A percentile compares a stretch with the other conserved stretches of the same genome.
Evolutionary conservation across 2,113 vertebrate species (phyloP).

Genomic region (Gallinago paraguaiae): DNA sequence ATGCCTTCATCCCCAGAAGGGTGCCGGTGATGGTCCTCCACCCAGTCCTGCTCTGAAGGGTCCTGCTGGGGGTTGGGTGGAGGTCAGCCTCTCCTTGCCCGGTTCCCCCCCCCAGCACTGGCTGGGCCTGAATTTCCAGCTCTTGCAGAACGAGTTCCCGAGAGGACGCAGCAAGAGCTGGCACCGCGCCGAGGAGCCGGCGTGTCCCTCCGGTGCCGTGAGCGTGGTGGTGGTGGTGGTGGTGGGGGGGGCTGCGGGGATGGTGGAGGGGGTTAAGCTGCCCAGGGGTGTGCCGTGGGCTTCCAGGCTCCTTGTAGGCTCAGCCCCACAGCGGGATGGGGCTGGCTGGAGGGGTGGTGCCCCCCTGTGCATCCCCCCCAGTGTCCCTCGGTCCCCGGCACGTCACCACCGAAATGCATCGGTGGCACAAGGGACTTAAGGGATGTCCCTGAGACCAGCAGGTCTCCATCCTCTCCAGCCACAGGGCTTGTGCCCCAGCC

Average conservation of each 20-base stretch:
- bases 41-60: not conserved
- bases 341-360: not conserved
- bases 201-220: accelerated
- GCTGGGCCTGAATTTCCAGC: constrained; percentile 21
- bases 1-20: not conserved
- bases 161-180: not conserved
- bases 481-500: not conserved
- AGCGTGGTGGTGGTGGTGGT: accelerated
- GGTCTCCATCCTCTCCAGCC: not conserved
- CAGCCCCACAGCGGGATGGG: not conserved
- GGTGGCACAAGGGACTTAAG: not conserved
- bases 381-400: not conserved
- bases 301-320: not conserved
- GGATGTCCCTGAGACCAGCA: not conserved
- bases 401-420: not conserved
- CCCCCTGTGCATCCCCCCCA: not conserved
- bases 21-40: not conserved
- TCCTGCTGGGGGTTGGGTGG: not conserved
- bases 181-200: not conserved
- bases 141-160: not conserved
- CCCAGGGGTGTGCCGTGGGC: not conserved
- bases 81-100: not conserved
- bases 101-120: accelerated
- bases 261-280: accelerated
- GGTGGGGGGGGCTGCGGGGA: not conserved